Conservation (phyloP, 23 tunicate genomes). For the Diplosoma virens region DNA sequence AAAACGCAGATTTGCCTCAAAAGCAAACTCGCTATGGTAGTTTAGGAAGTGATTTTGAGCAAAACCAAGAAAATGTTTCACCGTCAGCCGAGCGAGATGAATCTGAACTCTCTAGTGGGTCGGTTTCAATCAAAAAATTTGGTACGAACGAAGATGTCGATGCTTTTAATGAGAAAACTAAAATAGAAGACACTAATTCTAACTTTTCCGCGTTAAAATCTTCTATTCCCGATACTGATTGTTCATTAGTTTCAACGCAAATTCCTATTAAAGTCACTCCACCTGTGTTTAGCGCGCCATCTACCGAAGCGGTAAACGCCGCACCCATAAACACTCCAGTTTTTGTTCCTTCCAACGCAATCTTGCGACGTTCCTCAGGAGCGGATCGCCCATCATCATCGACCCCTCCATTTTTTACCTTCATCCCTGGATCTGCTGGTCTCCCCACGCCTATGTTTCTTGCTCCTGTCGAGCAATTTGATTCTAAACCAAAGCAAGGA, state of each 20-base stretch:
- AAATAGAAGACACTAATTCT: too few species aligned
- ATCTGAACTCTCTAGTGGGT: too few species aligned
- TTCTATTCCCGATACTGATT: too few species aligned
- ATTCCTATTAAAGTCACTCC: too few species aligned
- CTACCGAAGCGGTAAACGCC: too few species aligned
- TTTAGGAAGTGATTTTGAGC: too few species aligned
- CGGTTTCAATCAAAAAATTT: too few species aligned
- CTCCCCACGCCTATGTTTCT: constrained; percentile 53
- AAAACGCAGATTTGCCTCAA: background rate
- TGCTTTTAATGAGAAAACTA: too few species aligned
- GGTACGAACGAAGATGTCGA: too few species aligned
- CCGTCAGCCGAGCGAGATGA: background rate
- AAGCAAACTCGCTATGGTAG: constrained; percentile 1
- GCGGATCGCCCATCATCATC: constrained; percentile 22
- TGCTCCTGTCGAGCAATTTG: constrained; percentile 16
- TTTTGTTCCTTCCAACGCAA: constrained; percentile 37
- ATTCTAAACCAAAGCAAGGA: constrained; percentile 4
- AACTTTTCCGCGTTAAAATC: too few species aligned
- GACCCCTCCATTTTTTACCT: constrained; percentile 83
- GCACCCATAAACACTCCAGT: constrained; percentile 92
- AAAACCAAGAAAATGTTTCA: too few species aligned
- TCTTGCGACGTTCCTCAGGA: constrained; percentile 44
- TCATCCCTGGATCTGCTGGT: constrained; percentile 50
- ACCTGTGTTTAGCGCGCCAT: background rate
- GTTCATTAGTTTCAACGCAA: too few species aligned